Conservation (phyloP, 2,113 vertebrate species). For the Cairina moschata region DNA sequence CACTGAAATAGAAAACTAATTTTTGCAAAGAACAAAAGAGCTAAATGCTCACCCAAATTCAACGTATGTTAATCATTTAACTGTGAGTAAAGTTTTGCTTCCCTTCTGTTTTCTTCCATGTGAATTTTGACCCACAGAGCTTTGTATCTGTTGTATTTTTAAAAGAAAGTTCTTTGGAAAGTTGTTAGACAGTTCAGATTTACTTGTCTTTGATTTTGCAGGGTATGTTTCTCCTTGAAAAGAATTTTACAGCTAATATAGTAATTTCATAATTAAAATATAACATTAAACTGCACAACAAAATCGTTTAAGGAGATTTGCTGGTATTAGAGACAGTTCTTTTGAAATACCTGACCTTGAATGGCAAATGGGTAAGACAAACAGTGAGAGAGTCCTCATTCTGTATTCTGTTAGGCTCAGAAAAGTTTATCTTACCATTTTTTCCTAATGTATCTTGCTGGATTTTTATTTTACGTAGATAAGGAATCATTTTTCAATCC, state of each 20-base stretch:
- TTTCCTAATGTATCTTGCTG: neutral
- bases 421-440: neutral
- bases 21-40: neutral
- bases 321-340: neutral
- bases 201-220: neutral
- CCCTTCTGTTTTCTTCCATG: neutral
- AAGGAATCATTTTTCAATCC: slow-evolving; percentile 93
- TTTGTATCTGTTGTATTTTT: neutral
- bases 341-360: neutral
- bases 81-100: neutral
- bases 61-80: neutral
- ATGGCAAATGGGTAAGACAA: neutral
- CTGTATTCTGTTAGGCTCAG: neutral
- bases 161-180: neutral
- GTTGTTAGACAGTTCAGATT: neutral
- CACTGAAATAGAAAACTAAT: neutral
- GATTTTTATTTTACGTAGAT: slow-evolving; percentile 78
- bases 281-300: neutral
- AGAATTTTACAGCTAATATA: neutral
- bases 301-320: neutral
- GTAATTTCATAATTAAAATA: neutral
- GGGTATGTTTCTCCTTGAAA: neutral
- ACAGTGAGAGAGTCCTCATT: neutral
- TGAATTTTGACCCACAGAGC: neutral
- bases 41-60: rapidly evolving